A percentile compares a stretch with the other conserved stretches of the same genome.
phyloP scores from a whole-genome alignment of 2,113 vertebrate genomes.

The Protomyctophum bolini region DNA sequence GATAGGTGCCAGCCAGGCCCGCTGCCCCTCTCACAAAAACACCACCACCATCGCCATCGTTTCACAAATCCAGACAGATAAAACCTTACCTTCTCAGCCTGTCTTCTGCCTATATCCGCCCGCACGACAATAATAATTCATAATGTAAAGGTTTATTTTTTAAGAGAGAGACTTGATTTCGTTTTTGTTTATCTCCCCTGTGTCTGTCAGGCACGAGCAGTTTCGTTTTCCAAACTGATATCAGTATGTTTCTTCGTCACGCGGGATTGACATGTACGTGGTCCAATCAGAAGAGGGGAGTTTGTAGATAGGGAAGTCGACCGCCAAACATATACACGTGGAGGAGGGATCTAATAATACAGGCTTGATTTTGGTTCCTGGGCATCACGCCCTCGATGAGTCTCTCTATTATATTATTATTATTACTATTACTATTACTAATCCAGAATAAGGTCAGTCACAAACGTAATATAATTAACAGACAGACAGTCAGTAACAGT shows the following conservation, averaged over 20 bases:
- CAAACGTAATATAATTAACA: too few relatives aligned
- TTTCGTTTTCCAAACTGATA: slow-evolving; percentile 68
- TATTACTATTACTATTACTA: too few relatives aligned
- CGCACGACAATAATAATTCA: too few relatives aligned
- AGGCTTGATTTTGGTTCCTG: not conserved
- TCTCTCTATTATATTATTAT: not conserved
- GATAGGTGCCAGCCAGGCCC: slow-evolving; percentile 53
- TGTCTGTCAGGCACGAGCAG: slow-evolving; percentile 20
- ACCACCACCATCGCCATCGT: slow-evolving; percentile 5
- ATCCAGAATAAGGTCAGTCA: too few relatives aligned
- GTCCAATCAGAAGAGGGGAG: slow-evolving; percentile 49
- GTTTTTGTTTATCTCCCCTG: slow-evolving; percentile 15
- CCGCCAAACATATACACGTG: slow-evolving; percentile 34
- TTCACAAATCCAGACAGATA: not conserved
- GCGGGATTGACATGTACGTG: not conserved
- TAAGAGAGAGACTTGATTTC: slow-evolving; percentile 25
- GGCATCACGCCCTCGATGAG: slow-evolving; percentile 12
- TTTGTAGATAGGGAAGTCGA: fast-evolving
- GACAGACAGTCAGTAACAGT: not conserved
- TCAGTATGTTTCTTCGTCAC: slow-evolving; percentile 29
- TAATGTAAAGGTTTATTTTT: not conserved
- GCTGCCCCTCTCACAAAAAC: slow-evolving; percentile 27
- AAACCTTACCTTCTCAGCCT: not conserved
- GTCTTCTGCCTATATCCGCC: not conserved
- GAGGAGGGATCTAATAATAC: slow-evolving; percentile 37